A percentile compares a stretch with the other conserved stretches of the same genome.
Conservation (phyloP, 2,113 vertebrate species). For the Sylvia atricapilla region DNA sequence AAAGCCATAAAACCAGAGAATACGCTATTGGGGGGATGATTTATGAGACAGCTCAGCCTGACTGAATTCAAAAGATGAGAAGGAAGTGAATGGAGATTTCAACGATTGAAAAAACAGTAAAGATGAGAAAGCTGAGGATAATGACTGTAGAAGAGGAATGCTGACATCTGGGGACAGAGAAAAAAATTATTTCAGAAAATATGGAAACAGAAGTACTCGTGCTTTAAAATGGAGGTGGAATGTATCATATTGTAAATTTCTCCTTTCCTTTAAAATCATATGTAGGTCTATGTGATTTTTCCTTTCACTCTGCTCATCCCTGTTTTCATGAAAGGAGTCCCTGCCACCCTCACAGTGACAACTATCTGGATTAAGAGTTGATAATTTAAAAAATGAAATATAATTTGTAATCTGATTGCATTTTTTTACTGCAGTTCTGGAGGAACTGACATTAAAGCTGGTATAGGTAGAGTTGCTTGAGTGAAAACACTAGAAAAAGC, state of each 20-base stretch:
- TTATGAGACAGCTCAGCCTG: not conserved
- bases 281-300: not conserved
- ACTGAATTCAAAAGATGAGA: not conserved
- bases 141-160: not conserved
- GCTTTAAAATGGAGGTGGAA: not conserved
- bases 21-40: not conserved
- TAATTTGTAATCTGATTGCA: not conserved
- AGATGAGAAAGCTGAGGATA: not conserved
- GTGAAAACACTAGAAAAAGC: not conserved
- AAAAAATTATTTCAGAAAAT: not conserved
- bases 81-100: not conserved
- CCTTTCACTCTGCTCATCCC: not conserved
- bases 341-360: not conserved
- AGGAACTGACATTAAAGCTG: not conserved
- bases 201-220: not conserved
- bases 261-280: not conserved
- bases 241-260: not conserved
- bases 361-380: not conserved
- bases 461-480: not conserved
- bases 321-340: not conserved
- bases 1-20: not conserved
- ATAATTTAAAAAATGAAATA: not conserved
- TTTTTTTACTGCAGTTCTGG: not conserved
- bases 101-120: not conserved
- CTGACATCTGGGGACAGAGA: not conserved